A percentile compares a stretch with the other conserved stretches of the same genome.
Conservation (phyloP, 2,797 vertebrate species). For the Corythornis leucogaster region DNA sequence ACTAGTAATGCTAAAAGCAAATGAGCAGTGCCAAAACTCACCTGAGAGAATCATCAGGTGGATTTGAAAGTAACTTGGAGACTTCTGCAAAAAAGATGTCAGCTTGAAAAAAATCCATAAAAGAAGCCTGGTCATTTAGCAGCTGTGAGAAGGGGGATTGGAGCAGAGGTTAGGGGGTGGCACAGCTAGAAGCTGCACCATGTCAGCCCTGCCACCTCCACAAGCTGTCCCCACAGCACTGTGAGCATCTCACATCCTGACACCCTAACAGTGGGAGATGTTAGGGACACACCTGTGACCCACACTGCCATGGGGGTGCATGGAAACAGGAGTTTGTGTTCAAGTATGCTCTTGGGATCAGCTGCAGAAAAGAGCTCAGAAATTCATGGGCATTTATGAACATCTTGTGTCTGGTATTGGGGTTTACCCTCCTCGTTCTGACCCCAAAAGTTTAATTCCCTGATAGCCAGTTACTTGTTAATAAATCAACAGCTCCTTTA, state of each 20-base stretch:
- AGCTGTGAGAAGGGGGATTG: not conserved
- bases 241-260: not conserved
- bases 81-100: not conserved
- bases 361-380: not conserved
- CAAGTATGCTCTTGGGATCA: not conserved
- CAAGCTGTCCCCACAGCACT: accelerated
- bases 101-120: not conserved
- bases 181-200: not conserved
- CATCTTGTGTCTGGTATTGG: accelerated
- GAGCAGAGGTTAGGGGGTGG: not conserved
- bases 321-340: accelerated
- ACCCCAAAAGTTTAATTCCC: not conserved
- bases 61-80: not conserved
- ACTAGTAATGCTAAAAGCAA: not conserved
- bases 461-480: not conserved
- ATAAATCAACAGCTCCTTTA: not conserved
- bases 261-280: too few relatives aligned
- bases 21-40: not conserved
- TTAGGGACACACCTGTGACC: not conserved
- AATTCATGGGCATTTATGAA: not conserved
- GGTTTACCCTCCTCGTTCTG: not conserved
- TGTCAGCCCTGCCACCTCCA: accelerated
- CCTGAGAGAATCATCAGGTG: accelerated
- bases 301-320: accelerated
- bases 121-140: too few relatives aligned